A percentile compares a stretch with the other conserved stretches of the same genome.
Evolutionary conservation across 2,888 invertebrate species (phyloP).

Genomic region (Cephalotes varians): DNA sequence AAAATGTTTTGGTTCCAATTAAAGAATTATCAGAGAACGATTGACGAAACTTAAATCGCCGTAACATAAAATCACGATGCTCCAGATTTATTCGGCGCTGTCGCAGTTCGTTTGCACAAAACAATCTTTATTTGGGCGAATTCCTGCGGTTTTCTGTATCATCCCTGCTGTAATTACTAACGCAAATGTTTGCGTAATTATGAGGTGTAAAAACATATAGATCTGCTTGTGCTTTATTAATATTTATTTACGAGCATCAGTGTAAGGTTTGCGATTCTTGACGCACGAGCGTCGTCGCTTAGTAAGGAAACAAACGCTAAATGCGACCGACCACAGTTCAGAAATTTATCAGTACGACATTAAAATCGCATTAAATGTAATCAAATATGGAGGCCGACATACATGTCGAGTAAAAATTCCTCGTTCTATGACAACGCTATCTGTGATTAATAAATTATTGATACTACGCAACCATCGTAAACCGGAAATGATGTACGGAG

Average conservation of each 20-base stretch:
- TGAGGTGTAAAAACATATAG: slow-evolving; percentile 4
- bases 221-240: slow-evolving; percentile 5
- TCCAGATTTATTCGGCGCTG: background rate
- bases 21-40: background rate
- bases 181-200: background rate
- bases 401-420: background rate
- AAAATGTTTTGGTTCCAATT: background rate
- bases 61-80: background rate
- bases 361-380: slow-evolving; percentile 8
- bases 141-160: background rate
- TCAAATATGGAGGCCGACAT: background rate
- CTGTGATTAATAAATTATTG: slow-evolving; percentile 13
- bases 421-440: background rate
- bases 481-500: background rate
- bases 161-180: background rate
- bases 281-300: background rate
- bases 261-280: background rate
- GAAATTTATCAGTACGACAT: background rate
- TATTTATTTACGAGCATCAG: slow-evolving; percentile 32
- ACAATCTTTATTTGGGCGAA: background rate
- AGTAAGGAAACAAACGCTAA: background rate
- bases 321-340: background rate
- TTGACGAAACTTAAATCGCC: slow-evolving; percentile 21
- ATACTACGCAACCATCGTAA: background rate
- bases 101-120: background rate